These are phyloP conservation scores for Clupea harengus DNA, from an alignment of 2,113 vertebrate species.

Conservation along the genomic window DNA sequence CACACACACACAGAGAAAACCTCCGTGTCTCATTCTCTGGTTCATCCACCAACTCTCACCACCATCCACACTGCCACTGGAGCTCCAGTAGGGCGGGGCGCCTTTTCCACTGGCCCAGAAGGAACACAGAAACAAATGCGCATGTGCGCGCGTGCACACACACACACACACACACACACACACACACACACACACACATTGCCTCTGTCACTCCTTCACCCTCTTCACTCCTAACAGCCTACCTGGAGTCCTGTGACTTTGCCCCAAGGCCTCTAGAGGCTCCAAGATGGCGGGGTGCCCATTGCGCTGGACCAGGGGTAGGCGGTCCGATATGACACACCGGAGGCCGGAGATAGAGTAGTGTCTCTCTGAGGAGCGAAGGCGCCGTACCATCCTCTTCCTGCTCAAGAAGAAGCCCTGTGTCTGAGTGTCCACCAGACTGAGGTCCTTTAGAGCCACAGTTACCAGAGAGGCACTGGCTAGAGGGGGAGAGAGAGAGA, in stretches of 20 bases:
- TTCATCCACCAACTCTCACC: too few relatives aligned
- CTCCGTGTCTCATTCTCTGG: too few relatives aligned
- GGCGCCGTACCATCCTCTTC: background rate
- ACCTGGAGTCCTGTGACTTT: background rate
- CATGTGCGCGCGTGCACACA: too few relatives aligned
- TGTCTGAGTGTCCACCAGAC: background rate
- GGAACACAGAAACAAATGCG: too few relatives aligned
- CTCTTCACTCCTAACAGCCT: background rate
- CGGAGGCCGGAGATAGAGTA: slow-evolving; percentile 17
- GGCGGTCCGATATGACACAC: slow-evolving; percentile 18
- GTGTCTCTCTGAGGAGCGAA: background rate
- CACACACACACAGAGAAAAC: too few relatives aligned
- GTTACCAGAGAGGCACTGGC: background rate
- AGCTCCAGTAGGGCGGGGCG: too few relatives aligned
- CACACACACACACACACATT: background rate
- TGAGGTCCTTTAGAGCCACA: background rate
- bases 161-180: too few relatives aligned
- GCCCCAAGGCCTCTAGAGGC: background rate
- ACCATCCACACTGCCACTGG: too few relatives aligned
- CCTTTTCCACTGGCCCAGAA: too few relatives aligned
- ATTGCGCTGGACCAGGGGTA: slow-evolving; percentile 20
- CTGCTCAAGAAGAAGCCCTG: background rate
- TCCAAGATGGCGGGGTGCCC: background rate
- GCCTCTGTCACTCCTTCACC: too few relatives aligned
- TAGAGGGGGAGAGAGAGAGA: background rate